phyloP scores from a whole-genome alignment of 2,888 invertebrate genomes.

The Sarcophaga caerulescens region DNA sequence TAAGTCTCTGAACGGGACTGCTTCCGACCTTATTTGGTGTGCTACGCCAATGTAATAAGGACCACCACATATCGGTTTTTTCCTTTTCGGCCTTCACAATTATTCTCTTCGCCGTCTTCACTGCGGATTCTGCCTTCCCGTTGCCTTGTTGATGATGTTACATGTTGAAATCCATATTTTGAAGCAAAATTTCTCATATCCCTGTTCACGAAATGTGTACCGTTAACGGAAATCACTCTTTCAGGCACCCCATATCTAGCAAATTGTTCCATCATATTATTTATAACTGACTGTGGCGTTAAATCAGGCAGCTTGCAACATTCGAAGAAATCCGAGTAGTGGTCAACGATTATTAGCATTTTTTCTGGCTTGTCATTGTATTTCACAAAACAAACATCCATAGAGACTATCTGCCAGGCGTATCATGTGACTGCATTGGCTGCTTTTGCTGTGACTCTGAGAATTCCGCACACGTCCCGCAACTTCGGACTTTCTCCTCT shows the following conservation, averaged over 20 bases:
- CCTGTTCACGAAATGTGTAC: constrained; percentile 20
- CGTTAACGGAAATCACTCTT: constrained; percentile 28
- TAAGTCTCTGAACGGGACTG: background rate
- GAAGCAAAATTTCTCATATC: background rate
- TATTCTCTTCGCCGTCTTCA: constrained; percentile 26
- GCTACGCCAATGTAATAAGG: constrained; percentile 8
- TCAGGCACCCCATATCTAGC: constrained; percentile 12
- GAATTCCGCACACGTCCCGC: constrained; percentile 14
- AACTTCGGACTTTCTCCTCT: constrained; percentile 7
- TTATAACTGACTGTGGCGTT: constrained; percentile 5
- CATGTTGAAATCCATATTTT: constrained; percentile 28
- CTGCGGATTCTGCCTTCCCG: constrained; percentile 14
- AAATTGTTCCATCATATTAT: constrained; percentile 6
- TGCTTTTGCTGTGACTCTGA: constrained; percentile 23
- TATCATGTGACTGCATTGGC: constrained; percentile 1
- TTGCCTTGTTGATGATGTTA: constrained; percentile 26
- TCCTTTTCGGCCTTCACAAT: constrained; percentile 1
- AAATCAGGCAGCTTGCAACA: background rate
- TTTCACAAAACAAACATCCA: constrained; percentile 8
- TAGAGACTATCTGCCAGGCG: constrained; percentile 27
- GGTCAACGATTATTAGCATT: constrained; percentile 4
- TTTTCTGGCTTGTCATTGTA: background rate
- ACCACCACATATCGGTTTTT: constrained; percentile 1
- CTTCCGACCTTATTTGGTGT: constrained; percentile 6
- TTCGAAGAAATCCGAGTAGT: constrained; percentile 16